phyloP scores from a whole-genome alignment of 2,888 invertebrate genomes.

The Charanyca ferruginea region DNA sequence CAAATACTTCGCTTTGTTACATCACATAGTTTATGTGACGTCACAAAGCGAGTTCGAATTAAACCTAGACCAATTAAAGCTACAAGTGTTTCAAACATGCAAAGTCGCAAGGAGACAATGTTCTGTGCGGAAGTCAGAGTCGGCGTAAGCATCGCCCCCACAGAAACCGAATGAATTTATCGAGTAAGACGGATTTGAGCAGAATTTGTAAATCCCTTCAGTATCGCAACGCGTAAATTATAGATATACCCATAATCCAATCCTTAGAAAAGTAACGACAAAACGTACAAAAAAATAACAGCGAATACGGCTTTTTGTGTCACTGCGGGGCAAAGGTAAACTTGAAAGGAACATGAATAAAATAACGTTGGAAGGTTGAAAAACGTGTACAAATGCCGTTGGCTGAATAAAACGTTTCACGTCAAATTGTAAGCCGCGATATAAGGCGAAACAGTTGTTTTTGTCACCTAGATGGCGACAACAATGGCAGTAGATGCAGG shows the following conservation, averaged over 20 bases:
- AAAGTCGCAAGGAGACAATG: conserved; percentile 32
- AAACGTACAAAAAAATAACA: conserved; percentile 44
- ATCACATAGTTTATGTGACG: conserved; percentile 18
- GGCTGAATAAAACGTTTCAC: conserved; percentile 68
- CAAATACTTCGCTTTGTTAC: conserved; percentile 6
- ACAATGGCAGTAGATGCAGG: conserved; percentile 68
- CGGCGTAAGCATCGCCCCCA: conserved; percentile 16
- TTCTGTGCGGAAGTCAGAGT: conserved; percentile 39
- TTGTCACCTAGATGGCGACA: conserved; percentile 68
- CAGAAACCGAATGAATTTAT: conserved; percentile 53
- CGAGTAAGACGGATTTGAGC: conserved; percentile 38
- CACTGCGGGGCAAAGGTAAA: conserved; percentile 57
- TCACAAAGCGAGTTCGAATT: conserved; percentile 31
- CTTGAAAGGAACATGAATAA: conserved; percentile 68
- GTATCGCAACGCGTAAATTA: conserved; percentile 42
- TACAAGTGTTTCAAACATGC: conserved; percentile 55
- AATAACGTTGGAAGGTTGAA: conserved; percentile 61
- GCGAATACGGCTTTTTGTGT: conserved; percentile 63
- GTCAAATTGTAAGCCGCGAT: conserved; percentile 70
- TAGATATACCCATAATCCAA: conserved; percentile 47
- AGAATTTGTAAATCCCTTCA: conserved; percentile 53
- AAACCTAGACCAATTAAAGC: conserved; percentile 57
- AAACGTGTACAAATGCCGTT: conserved; percentile 68
- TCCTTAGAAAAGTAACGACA: conserved; percentile 46
- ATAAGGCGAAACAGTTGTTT: conserved; percentile 72